Evolutionary conservation across 2,888 invertebrate genomes (phyloP).

Genomic region (Cyrtodaria siliqua): DNA sequence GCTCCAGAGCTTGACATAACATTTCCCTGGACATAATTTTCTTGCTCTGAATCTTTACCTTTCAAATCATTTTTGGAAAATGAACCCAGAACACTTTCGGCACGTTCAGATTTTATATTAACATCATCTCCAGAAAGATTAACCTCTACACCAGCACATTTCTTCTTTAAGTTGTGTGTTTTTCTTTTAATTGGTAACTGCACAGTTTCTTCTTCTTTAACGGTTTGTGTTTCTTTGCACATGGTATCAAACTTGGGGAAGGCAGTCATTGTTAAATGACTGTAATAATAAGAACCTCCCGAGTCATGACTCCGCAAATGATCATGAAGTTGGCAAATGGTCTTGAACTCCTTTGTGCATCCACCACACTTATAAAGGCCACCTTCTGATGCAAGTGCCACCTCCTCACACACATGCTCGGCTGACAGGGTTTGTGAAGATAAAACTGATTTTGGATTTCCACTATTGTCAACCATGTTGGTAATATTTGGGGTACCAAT

Average conservation of each 20-base stretch:
- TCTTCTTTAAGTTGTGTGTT: neutral
- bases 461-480: too few species aligned
- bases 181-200: neutral
- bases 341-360: constrained; percentile 17
- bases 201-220: neutral
- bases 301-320: constrained; percentile 30
- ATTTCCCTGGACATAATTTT: too few species aligned
- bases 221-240: constrained; percentile 34
- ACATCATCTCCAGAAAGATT: neutral
- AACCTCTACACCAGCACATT: too few species aligned
- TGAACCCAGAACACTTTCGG: too few species aligned
- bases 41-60: too few species aligned
- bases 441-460: too few species aligned
- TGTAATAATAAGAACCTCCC: constrained; percentile 26
- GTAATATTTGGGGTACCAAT: too few species aligned
- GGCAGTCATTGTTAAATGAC: constrained; percentile 21
- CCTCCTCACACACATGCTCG: too few species aligned
- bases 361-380: constrained; percentile 25
- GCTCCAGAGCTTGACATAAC: too few species aligned
- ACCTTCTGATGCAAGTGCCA: too few species aligned
- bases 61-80: too few species aligned
- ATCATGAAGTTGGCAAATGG: constrained; percentile 39
- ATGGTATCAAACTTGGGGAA: constrained; percentile 22
- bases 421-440: too few species aligned
- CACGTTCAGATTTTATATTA: neutral